Evolutionary conservation across 2,888 invertebrate genomes (phyloP).

Genomic region (Alviniconcha strummeri): DNA sequence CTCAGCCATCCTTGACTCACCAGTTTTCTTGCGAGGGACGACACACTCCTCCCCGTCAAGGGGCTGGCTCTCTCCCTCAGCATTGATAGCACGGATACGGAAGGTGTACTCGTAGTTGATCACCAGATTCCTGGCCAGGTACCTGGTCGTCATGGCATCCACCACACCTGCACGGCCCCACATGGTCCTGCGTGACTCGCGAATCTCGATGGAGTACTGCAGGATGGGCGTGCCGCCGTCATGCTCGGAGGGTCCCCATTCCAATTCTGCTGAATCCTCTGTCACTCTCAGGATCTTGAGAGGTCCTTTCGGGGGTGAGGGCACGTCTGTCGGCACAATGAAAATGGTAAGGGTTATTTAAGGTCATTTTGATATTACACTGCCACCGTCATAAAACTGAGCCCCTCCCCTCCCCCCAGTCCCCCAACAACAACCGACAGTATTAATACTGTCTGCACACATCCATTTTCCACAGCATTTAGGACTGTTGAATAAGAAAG

Average conservation of each 20-base stretch:
- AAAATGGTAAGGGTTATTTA: not conserved
- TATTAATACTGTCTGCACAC: no score
- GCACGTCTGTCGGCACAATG: constrained; percentile 54
- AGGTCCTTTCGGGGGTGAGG: constrained; percentile 66
- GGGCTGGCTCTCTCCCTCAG: constrained; percentile 96
- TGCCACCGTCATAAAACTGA: no score
- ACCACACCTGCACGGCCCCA: constrained; percentile 84
- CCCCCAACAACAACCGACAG: no score
- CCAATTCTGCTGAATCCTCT: constrained; percentile 94
- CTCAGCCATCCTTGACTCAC: constrained; percentile 39
- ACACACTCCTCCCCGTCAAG: constrained; percentile 91
- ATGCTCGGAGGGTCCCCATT: constrained; percentile 97
- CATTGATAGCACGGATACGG: constrained; percentile 98
- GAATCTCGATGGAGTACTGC: constrained; percentile 87
- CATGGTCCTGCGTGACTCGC: constrained; percentile 93
- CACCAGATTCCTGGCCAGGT: constrained; percentile 89
- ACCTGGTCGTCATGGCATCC: constrained; percentile 69
- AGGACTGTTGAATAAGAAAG: no score
- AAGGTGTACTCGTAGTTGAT: constrained; percentile 96
- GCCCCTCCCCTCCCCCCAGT: no score
- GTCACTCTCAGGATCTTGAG: constrained; percentile 94
- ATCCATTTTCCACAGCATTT: no score
- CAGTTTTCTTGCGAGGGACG: constrained; percentile 69
- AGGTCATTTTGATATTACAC: no score
- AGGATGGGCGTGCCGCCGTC: constrained; percentile 93